A percentile compares a stretch with the other conserved stretches of the same genome.
Evolutionary conservation across 1,140 invertebrate species (phyloP).

Genomic region (Calephelis virginiensis): DNA sequence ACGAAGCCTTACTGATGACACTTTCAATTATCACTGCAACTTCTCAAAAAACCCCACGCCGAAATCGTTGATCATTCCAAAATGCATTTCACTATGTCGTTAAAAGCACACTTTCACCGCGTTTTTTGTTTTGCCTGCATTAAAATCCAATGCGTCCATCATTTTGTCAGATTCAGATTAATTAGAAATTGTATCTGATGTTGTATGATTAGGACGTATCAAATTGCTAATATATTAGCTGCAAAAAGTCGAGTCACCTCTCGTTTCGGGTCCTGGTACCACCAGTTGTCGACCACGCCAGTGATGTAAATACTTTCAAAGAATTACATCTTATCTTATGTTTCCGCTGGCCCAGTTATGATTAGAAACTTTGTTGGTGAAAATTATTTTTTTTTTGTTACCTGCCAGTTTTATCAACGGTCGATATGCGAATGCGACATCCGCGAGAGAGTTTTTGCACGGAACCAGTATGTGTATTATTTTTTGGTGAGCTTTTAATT

Average conservation of each 20-base stretch:
- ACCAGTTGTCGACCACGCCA: slow-evolving; percentile 45
- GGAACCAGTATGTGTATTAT: slow-evolving; percentile 68
- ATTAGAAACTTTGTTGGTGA: slow-evolving; percentile 72
- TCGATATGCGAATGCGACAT: slow-evolving; percentile 71
- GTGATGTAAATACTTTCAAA: slow-evolving; percentile 61
- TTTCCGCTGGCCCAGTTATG: slow-evolving; percentile 74
- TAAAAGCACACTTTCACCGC: slow-evolving; percentile 62
- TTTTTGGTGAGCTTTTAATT: slow-evolving; percentile 47
- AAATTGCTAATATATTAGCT: slow-evolving; percentile 9
- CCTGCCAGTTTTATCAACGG: slow-evolving; percentile 65
- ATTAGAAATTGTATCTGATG: slow-evolving; percentile 57
- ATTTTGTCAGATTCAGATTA: slow-evolving; percentile 56
- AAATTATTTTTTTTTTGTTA: slow-evolving; percentile 65
- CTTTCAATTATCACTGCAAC: slow-evolving; percentile 72
- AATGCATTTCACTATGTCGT: slow-evolving; percentile 55
- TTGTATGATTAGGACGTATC: slow-evolving; percentile 32
- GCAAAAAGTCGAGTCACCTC: slow-evolving; percentile 27
- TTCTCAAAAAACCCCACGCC: slow-evolving; percentile 40
- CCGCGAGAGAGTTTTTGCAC: slow-evolving; percentile 74
- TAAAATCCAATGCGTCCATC: slow-evolving; percentile 57
- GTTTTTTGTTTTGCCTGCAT: slow-evolving; percentile 53
- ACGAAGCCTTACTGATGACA: slow-evolving; percentile 46
- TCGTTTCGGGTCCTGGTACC: slow-evolving; percentile 66
- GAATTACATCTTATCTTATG: slow-evolving; percentile 65
- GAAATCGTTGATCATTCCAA: slow-evolving; percentile 53